Evolutionary conservation across 2,888 invertebrate species (phyloP), one percentile per base, ranked within the genome.

Genomic region (Hylaea fasciaria): DNA sequence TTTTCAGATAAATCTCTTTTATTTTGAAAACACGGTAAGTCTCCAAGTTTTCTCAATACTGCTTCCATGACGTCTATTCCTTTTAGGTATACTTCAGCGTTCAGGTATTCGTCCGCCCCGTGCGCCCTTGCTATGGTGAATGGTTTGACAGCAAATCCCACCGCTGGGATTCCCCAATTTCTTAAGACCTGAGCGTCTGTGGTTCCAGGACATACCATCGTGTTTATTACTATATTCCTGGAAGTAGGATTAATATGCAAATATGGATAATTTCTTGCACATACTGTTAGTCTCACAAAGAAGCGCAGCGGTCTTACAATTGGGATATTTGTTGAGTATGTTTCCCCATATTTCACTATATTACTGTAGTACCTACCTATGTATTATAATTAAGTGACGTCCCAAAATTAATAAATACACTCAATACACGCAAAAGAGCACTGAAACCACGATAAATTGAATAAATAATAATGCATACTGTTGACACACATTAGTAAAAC

Each of bases 121-220:
- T 89, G 89, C 0, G 78, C 1, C 35, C 70, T 2, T 32, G 71
- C 1, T 62, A 1, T 57, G 2, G 83, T 87, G 41, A 76, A 71
- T 2, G 66, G 55, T 63, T 81, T 86, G n/a, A 87, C 70, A 0
- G 84, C 52, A 63, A 89, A 86, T 0, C 88, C 88, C 0, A 89
- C 53, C 0, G 86, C 86, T 5, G 86, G 86, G 29, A 87, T 78
- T 0, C 85, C 87, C 0, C 73, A 51, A 50, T 78, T 82, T 2
- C 89, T 78, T 0, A 90, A 3, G 0, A 65, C 63, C 1, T 84
- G 22, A 80, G 83, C 83, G 64, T 90, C 89, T 0, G 86, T 76
- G 0, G 85, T 83, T 1, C 85, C 87, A 1, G 86, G 81, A 5
- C 75, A 77, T 0, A 85, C 76, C 0, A 81, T 41, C 0, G 85